Percentiles rank a stretch among this genome's conserved stretches.
phyloP scores from a whole-genome alignment of 2,113 vertebrate genomes.

The Malurus melanocephalus region DNA sequence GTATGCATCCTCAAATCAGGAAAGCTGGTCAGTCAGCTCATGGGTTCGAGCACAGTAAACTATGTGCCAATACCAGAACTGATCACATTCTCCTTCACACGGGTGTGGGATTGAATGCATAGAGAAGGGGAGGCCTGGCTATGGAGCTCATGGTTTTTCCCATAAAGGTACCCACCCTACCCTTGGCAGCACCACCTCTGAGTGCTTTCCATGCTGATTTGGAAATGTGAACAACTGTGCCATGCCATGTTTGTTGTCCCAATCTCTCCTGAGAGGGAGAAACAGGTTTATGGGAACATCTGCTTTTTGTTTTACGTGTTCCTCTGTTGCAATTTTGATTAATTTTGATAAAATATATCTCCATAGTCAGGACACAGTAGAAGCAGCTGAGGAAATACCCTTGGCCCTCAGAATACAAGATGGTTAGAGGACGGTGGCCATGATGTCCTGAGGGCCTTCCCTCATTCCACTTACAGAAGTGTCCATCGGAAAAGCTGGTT shows the following conservation, averaged over 20 bases:
- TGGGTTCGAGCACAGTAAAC: not conserved
- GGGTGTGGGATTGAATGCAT: not conserved
- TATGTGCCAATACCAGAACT: not conserved
- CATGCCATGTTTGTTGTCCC: not conserved
- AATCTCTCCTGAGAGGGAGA: not conserved
- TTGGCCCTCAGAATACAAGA: not conserved
- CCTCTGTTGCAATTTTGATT: not conserved
- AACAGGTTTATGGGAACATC: not conserved
- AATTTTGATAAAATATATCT: not conserved
- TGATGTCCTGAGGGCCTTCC: not conserved
- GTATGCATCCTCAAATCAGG: not conserved
- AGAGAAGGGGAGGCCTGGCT: not conserved
- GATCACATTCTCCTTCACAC: not conserved
- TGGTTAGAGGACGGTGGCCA: not conserved
- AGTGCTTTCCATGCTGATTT: not conserved
- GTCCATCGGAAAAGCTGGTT: not conserved
- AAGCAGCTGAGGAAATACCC: not conserved
- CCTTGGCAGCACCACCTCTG: fast-evolving
- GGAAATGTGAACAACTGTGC: not conserved
- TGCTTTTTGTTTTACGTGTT: not conserved
- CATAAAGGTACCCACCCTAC: not conserved
- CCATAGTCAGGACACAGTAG: not conserved
- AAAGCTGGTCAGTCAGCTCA: not conserved
- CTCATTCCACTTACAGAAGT: not conserved
- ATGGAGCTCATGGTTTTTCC: not conserved